These are phyloP conservation scores for Ametastegia equiseti DNA, from an alignment of 2,888 invertebrate species.

Conservation along the genomic window DNA sequence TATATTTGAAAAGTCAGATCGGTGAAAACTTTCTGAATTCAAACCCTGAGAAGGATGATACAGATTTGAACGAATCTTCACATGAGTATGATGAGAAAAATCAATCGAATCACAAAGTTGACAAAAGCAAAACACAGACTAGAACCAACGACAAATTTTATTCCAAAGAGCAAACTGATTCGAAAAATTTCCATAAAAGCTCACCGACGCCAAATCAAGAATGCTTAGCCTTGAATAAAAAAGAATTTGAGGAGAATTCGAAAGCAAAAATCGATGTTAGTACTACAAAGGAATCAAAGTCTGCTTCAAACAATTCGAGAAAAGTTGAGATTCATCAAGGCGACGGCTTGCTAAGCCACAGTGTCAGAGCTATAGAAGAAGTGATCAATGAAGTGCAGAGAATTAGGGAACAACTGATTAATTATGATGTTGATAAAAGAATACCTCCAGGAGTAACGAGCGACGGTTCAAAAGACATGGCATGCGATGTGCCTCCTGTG, in stretches of 20 bases:
- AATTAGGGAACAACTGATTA: slow-evolving; percentile 48
- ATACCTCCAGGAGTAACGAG: background rate
- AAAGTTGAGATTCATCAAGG: slow-evolving; percentile 19
- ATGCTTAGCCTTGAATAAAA: background rate
- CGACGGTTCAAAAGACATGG: background rate
- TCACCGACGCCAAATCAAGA: background rate
- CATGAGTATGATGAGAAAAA: slow-evolving; percentile 25
- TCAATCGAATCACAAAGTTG: background rate
- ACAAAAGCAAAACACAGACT: background rate
- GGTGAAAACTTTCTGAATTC: slow-evolving; percentile 40
- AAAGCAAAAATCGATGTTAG: slow-evolving; percentile 1
- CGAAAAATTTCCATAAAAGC: background rate
- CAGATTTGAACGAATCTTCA: slow-evolving; percentile 52
- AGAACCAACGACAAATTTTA: background rate
- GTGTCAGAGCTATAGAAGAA: slow-evolving; percentile 44
- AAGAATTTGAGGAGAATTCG: background rate
- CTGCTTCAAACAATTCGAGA: background rate
- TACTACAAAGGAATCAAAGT: background rate
- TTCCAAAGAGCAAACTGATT: background rate
- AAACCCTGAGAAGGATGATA: slow-evolving; percentile 30
- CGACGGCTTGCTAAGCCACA: slow-evolving; percentile 11
- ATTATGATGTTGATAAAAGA: slow-evolving; percentile 29
- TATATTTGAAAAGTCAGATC: slow-evolving; percentile 44
- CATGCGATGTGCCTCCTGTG: slow-evolving; percentile 48
- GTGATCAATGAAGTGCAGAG: slow-evolving; percentile 49